Conservation (phyloP, 2,888 invertebrate genomes). For the Pseudococcus longispinus region DNA sequence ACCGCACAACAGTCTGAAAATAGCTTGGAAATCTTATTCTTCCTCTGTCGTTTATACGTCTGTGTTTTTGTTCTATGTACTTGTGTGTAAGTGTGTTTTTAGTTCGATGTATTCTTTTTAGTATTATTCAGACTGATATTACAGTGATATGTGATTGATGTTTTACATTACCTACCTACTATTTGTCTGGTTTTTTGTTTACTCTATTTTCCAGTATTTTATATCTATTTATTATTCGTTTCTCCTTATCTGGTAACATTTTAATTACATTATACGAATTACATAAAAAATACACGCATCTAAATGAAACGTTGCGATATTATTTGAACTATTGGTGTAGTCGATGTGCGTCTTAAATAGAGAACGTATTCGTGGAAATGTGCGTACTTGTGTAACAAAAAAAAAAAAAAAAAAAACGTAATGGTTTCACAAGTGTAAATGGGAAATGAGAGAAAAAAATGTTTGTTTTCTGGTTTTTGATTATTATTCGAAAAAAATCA, state of each 20-base stretch:
- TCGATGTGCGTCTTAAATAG: background rate
- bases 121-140: slow-evolving; percentile 26
- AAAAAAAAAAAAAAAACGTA: background rate
- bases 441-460: background rate
- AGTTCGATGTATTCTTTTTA: background rate
- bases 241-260: background rate
- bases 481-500: background rate
- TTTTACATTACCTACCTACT: background rate
- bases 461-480: background rate
- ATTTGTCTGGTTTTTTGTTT: background rate
- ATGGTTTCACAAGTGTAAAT: background rate
- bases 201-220: slow-evolving; percentile 7
- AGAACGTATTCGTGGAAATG: background rate
- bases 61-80: background rate
- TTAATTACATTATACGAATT: background rate
- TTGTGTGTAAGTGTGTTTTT: background rate
- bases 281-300: background rate
- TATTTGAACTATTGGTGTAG: background rate
- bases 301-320: background rate
- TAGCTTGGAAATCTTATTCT: background rate
- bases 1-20: background rate
- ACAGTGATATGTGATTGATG: slow-evolving; percentile 15
- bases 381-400: background rate
- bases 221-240: slow-evolving; percentile 6
- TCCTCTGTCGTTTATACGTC: background rate